Percentiles rank a stretch among this genome's conserved stretches.
Conservation (phyloP, 2,888 invertebrate species). For the Leptinotarsa rubiginosa region DNA sequence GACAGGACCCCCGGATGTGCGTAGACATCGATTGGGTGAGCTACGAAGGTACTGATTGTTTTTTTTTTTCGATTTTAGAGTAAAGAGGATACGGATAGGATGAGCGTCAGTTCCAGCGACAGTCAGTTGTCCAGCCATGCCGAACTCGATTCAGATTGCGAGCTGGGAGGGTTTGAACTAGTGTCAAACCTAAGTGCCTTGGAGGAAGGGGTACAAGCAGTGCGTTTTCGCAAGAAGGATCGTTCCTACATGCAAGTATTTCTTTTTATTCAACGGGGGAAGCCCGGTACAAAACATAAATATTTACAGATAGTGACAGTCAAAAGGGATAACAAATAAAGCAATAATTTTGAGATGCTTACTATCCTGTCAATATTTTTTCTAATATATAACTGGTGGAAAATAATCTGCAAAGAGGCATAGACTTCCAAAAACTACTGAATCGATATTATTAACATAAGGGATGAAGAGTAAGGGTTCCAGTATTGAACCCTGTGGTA, state of each 20-base stretch:
- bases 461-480: too few relatives aligned
- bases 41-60: background rate
- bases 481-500: too few relatives aligned
- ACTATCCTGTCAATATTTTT: too few relatives aligned
- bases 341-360: too few relatives aligned
- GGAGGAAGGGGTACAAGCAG: constrained; percentile 59
- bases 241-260: constrained; percentile 61
- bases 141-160: constrained; percentile 60
- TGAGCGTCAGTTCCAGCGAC: constrained; percentile 65
- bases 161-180: constrained; percentile 60
- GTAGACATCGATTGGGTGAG: background rate
- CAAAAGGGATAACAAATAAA: too few relatives aligned
- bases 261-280: too few relatives aligned
- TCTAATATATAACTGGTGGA: too few relatives aligned
- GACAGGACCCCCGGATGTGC: constrained; percentile 68
- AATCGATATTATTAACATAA: too few relatives aligned
- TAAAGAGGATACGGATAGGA: constrained; percentile 62
- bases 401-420: too few relatives aligned
- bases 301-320: too few relatives aligned
- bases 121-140: constrained; percentile 64
- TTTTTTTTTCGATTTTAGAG: constrained; percentile 48
- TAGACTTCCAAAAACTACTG: too few relatives aligned
- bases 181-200: constrained; percentile 53
- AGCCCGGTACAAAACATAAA: too few relatives aligned
- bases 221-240: constrained; percentile 63